Evolutionary conservation across 2,113 vertebrate species (phyloP).

Genomic region (Callionymus lyra): DNA sequence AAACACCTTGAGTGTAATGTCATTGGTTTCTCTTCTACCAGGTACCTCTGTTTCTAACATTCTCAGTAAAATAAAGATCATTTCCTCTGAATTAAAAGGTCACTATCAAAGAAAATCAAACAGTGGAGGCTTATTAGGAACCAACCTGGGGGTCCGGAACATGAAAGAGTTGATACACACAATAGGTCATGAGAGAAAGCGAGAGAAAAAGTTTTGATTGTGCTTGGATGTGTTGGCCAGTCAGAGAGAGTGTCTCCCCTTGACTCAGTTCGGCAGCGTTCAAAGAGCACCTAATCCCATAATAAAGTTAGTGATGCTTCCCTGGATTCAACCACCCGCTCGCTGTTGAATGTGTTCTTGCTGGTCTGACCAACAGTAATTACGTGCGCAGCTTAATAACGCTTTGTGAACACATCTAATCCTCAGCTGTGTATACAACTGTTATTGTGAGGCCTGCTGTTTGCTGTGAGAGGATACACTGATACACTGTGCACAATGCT

Average conservation of each 20-base stretch:
- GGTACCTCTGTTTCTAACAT: too few species aligned
- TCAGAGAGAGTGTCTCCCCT: conserved; percentile 34
- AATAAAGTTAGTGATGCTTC: conserved; percentile 65
- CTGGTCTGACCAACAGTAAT: conserved; percentile 59
- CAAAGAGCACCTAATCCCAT: conserved; percentile 60
- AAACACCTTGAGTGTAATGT: too few species aligned
- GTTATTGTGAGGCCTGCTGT: conserved; percentile 43
- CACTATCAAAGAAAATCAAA: too few species aligned
- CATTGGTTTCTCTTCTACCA: too few species aligned
- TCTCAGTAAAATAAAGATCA: too few species aligned
- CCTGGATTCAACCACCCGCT: conserved; percentile 49
- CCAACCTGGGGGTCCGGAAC: conserved; percentile 2
- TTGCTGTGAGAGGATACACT: conserved; percentile 35
- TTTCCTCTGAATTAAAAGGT: too few species aligned
- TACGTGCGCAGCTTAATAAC: conserved; percentile 56
- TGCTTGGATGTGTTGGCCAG: conserved; percentile 39
- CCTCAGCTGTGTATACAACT: conserved; percentile 38
- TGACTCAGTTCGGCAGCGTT: conserved; percentile 39
- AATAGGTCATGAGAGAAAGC: conserved; percentile 28
- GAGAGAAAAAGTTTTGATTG: conserved; percentile 50
- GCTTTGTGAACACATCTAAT: conserved; percentile 56
- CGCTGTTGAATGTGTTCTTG: conserved; percentile 52
- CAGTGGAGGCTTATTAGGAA: too few species aligned
- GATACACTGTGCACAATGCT: conserved; percentile 6
- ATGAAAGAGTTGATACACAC: conserved; percentile 38